Conservation (phyloP, 2,113 vertebrate genomes). For the Silurus asotus region DNA sequence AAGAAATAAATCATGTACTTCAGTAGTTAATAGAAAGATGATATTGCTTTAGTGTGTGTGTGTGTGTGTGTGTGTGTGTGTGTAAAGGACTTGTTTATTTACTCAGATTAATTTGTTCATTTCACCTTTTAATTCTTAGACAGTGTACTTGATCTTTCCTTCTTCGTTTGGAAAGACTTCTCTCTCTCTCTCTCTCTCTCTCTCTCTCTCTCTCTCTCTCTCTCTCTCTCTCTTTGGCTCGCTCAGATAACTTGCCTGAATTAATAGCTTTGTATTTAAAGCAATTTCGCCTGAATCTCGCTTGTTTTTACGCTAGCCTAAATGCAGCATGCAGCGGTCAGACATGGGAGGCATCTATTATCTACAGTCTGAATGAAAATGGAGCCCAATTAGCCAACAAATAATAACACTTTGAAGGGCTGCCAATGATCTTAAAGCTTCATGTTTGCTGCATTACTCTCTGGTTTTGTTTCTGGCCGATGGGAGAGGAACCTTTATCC, state of each 20-base stretch:
- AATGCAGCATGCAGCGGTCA: background rate
- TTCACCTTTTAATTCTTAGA: background rate
- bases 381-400: slow-evolving; percentile 2
- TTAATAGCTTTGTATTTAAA: slow-evolving; percentile 4
- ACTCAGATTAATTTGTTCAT: background rate
- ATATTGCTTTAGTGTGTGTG: slow-evolving; percentile 1
- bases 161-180: background rate
- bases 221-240: too few species aligned
- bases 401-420: slow-evolving; percentile 34
- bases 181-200: background rate
- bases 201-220: background rate
- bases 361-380: slow-evolving; percentile 1
- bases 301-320: background rate
- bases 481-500: slow-evolving; percentile 36
- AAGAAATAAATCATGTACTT: background rate
- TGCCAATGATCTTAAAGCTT: slow-evolving; percentile 34
- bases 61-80: slow-evolving; percentile 5
- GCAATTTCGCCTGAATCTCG: background rate
- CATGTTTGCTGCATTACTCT: slow-evolving; percentile 10
- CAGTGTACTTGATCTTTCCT: background rate
- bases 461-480: background rate
- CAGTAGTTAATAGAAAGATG: background rate
- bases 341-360: slow-evolving; percentile 2
- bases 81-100: background rate
- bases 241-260: background rate